Evolutionary conservation across 2,888 invertebrate species (phyloP).

Genomic region (Ischnus inquisitorius): DNA sequence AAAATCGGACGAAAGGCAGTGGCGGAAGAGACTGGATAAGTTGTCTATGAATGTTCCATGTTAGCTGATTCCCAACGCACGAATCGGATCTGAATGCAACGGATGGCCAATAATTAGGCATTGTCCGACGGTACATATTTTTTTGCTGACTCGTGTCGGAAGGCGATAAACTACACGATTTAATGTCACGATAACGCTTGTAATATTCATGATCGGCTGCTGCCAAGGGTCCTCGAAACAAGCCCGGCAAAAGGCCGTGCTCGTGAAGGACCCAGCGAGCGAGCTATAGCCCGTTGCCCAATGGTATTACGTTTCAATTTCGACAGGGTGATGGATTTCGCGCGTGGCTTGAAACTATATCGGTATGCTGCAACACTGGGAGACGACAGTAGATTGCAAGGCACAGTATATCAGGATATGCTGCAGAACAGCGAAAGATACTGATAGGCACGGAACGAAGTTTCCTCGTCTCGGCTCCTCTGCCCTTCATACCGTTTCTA

Average conservation of each 20-base stretch:
- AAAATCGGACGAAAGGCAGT: conserved; percentile 31
- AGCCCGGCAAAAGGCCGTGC: conserved; percentile 10
- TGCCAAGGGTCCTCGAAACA: conserved; percentile 9
- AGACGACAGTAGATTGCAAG: conserved; percentile 39
- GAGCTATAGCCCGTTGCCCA: conserved; percentile 58
- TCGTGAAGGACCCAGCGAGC: conserved; percentile 37
- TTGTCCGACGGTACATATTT: no score
- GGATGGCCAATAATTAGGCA: background rate
- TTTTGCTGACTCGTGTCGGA: background rate
- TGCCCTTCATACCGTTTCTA: conserved; percentile 41
- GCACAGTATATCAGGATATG: conserved; percentile 41
- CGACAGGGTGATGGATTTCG: conserved; percentile 77
- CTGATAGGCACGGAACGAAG: conserved; percentile 72
- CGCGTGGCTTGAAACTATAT: conserved; percentile 60
- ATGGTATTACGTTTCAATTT: conserved; percentile 80
- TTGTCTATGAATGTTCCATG: conserved; percentile 30
- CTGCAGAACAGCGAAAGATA: conserved; percentile 61
- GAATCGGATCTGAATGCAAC: background rate
- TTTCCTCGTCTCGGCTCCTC: conserved; percentile 63
- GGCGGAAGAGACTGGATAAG: conserved; percentile 29
- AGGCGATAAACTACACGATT: background rate
- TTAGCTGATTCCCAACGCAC: background rate
- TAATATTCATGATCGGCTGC: conserved; percentile 32
- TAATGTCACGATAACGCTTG: background rate
- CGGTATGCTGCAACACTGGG: conserved; percentile 32